Conservation (phyloP, 2,888 invertebrate genomes). For the Drepana falcataria region DNA sequence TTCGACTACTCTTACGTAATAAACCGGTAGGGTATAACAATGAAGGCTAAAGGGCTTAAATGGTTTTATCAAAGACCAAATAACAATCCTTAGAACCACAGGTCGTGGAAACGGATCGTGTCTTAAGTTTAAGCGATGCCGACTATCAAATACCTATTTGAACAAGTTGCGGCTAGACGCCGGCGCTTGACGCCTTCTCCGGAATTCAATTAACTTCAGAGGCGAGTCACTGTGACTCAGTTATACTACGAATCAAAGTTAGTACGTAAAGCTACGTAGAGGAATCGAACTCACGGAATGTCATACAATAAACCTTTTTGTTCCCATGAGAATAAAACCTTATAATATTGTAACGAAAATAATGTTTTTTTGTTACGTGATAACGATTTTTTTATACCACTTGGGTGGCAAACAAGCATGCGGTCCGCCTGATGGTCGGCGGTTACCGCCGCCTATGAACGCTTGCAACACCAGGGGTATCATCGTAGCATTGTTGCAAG, state of each 20-base stretch:
- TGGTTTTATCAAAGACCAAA: too few species aligned
- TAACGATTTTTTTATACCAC: slow-evolving; percentile 2
- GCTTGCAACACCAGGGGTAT: too few species aligned
- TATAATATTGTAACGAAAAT: slow-evolving; percentile 36
- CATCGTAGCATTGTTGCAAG: too few species aligned
- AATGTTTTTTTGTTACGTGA: slow-evolving; percentile 15
- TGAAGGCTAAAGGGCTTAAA: too few species aligned
- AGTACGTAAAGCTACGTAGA: background rate
- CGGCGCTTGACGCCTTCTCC: slow-evolving; percentile 14
- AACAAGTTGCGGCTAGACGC: slow-evolving; percentile 18
- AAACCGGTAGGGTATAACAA: too few species aligned
- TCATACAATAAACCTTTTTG: slow-evolving; percentile 22
- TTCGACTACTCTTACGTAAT: too few species aligned
- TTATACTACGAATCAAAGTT: background rate
- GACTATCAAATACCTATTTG: slow-evolving; percentile 3
- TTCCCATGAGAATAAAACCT: slow-evolving; percentile 22
- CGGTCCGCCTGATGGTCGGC: too few species aligned
- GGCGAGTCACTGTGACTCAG: background rate
- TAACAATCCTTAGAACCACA: too few species aligned
- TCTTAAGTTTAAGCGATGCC: too few species aligned
- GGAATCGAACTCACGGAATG: slow-evolving; percentile 15
- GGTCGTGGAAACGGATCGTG: too few species aligned
- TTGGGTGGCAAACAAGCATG: too few species aligned
- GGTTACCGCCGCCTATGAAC: too few species aligned
- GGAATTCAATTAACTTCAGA: slow-evolving; percentile 31